A percentile compares a stretch with the other conserved stretches of the same genome.
These are phyloP conservation scores for Morpho deidamia DNA, from an alignment of 2,888 invertebrate genomes.

Conservation along the genomic window DNA sequence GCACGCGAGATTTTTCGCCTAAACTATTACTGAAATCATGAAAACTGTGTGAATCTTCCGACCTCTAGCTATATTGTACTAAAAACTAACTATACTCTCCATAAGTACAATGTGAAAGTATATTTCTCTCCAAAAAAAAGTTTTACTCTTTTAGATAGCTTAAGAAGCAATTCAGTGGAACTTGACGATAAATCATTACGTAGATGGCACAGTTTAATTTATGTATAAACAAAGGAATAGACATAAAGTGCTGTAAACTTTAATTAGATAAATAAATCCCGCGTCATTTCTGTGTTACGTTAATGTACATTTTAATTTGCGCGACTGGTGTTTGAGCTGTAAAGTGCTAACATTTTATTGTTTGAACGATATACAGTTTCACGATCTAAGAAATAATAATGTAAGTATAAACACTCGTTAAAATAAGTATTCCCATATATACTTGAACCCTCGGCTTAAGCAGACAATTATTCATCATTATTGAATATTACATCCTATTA, in stretches of 20 bases:
- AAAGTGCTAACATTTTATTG: constrained; percentile 33
- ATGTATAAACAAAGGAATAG: not conserved
- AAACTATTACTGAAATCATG: too few species aligned
- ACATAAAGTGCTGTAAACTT: constrained; percentile 25
- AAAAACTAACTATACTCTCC: too few species aligned
- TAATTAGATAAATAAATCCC: constrained; percentile 33
- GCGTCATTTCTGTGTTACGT: constrained; percentile 49
- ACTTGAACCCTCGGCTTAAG: too few species aligned
- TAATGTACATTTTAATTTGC: constrained; percentile 54
- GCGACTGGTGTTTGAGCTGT: constrained; percentile 37
- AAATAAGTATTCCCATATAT: too few species aligned
- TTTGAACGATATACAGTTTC: constrained; percentile 2
- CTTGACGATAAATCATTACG: not conserved
- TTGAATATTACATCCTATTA: too few species aligned
- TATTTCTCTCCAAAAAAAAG: not conserved
- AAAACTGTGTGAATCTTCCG: too few species aligned
- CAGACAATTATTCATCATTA: too few species aligned
- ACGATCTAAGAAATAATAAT: not conserved
- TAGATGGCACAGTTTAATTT: constrained; percentile 1
- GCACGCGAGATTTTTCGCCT: too few species aligned
- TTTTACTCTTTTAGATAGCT: not conserved
- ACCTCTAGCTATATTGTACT: too few species aligned
- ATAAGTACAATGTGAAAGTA: too few species aligned
- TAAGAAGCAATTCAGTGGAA: not conserved
- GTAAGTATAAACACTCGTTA: not conserved